Conservation (phyloP, 2,797 vertebrate species). For the Sus cebifrons region DNA sequence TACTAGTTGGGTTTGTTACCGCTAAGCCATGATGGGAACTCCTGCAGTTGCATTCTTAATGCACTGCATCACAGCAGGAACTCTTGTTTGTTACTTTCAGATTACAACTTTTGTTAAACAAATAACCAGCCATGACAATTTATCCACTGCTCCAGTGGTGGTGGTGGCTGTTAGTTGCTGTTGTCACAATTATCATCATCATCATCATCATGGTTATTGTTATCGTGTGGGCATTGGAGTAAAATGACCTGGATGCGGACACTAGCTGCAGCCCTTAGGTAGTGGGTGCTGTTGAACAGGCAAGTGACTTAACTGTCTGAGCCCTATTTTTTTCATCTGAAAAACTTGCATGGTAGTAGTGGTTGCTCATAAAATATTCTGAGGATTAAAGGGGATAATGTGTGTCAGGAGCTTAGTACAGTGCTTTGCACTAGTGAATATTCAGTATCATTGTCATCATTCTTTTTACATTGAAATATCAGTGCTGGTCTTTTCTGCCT, state of each 20-base stretch:
- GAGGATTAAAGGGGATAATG: constrained; percentile 22
- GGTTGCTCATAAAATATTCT: not conserved
- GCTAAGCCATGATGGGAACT: no score
- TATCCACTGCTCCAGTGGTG: not conserved
- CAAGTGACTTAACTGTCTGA: not conserved
- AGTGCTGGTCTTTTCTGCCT: not conserved
- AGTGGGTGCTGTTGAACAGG: not conserved
- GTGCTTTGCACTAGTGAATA: not conserved
- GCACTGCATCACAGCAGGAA: no score
- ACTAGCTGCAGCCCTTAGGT: not conserved
- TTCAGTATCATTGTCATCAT: not conserved
- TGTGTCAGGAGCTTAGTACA: constrained; percentile 15
- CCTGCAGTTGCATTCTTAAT: no score
- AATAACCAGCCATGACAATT: not conserved
- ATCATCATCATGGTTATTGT: not conserved
- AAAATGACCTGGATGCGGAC: not conserved
- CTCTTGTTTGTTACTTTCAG: not conserved
- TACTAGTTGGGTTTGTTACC: no score
- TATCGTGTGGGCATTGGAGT: not conserved
- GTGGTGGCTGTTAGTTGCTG: not conserved
- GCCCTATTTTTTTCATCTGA: constrained; percentile 21
- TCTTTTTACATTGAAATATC: constrained; percentile 9
- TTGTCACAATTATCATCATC: not conserved
- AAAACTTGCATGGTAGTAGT: constrained; percentile 31
- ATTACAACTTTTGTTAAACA: constrained; percentile 37